Evolutionary conservation across 2,797 vertebrate genomes (phyloP), one percentile per base, ranked within the genome.

Genomic region (Cuniculus paca): DNA sequence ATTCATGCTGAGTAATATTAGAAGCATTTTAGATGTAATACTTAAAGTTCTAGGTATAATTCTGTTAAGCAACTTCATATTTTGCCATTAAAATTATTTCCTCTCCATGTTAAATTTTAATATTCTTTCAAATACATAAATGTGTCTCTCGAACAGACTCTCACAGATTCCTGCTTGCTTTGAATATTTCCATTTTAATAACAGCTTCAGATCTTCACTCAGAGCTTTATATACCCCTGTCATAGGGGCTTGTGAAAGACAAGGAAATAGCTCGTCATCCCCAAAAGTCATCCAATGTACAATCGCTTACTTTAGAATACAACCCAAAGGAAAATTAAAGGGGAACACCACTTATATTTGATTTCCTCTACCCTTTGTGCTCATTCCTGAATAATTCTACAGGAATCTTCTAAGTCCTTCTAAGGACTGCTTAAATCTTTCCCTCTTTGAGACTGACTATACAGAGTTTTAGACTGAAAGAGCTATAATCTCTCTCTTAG

Each of bases 111-210:
- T 99, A 98, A 98, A 98, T 98, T 98, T 98, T 98, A 98, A 98
- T 98, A 98, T 98, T 98, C 96, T 98, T 98, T 98, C 98, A 98
- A 98, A 98, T 98, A 98, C 97, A 98, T 98, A 98, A 98, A 98
- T 98, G 65, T 98, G 97, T 98, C 97, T 93, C 97, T 98, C 98
- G 97, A 98, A 98, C 96, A 98, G 98, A 98, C 19, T 77, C 97
- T 99, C 98, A 98, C 96, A 99, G 98, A 98, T 83, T 98, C 93
- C 95, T 97, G 96, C 94, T 97, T 93, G 90, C 98, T 98, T 98
- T 98, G 98, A 98, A 98, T 98, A 98, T 98, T 98, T 98, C 97
- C 96, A 98, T 98, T 98, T 98, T 98, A 98, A 98, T 99, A 98
- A 98, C 10, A 95, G 94, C 96, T 98, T 98, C 98, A 97, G 95